A percentile compares a stretch with the other conserved stretches of the same genome.
phyloP scores from a whole-genome alignment of 2,113 vertebrate species.

The Felis chaus region DNA sequence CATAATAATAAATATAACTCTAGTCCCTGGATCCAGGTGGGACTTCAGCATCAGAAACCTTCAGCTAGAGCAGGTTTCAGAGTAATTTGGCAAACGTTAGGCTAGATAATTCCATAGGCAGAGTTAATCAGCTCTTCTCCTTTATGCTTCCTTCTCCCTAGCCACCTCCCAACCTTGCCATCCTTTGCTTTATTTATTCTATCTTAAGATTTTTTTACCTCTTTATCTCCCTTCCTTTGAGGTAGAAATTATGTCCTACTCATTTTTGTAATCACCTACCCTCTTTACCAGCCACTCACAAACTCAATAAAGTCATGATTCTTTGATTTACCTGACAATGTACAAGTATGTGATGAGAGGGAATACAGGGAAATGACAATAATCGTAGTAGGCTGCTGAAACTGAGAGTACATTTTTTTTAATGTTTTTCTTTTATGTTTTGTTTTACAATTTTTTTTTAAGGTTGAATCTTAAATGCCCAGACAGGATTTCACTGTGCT shows the following conservation, averaged over 20 bases:
- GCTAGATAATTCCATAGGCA: not conserved
- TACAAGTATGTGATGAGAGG: not conserved
- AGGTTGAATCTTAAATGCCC: not conserved
- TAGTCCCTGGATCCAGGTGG: not conserved
- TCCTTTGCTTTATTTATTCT: not conserved
- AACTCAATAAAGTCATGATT: not conserved
- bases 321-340: not conserved
- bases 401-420: not conserved
- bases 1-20: not conserved
- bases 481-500: not conserved
- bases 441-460: not conserved
- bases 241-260: not conserved
- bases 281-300: not conserved
- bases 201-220: not conserved
- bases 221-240: not conserved
- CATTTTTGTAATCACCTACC: conserved; percentile 3
- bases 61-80: not conserved
- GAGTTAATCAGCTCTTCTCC: not conserved
- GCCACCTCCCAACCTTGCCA: not conserved
- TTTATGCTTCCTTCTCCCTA: not conserved
- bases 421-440: not conserved
- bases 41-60: not conserved
- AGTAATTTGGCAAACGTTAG: not conserved
- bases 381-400: not conserved
- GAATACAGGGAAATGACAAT: not conserved